Conservation (phyloP, 2,888 invertebrate genomes). For the Calliscelio sp. region DNA sequence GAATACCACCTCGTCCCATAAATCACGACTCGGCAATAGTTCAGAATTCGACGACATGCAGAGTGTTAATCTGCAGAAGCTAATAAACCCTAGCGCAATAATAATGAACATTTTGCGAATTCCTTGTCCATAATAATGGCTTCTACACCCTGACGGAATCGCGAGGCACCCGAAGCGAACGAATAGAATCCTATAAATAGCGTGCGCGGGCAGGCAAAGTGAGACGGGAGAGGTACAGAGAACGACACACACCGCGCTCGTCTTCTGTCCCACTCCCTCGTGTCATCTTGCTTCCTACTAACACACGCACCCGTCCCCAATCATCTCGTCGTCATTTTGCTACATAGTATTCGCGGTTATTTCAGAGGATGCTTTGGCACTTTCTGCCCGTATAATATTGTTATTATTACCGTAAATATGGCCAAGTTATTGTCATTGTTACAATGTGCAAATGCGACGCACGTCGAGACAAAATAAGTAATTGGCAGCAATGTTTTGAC, state of each 20-base stretch:
- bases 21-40: not conserved
- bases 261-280: conserved; percentile 70
- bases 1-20: not conserved
- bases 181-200: conserved; percentile 84
- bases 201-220: conserved; percentile 34
- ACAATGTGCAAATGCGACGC: conserved; percentile 65
- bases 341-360: conserved; percentile 80
- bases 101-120: conserved; percentile 83
- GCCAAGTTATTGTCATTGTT: conserved; percentile 69
- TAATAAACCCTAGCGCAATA: conserved; percentile 83
- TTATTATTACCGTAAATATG: conserved; percentile 69
- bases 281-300: conserved; percentile 72
- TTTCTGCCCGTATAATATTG: conserved; percentile 72
- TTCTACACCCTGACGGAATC: conserved; percentile 79
- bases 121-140: conserved; percentile 84
- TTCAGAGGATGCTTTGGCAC: conserved; percentile 79
- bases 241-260: conserved; percentile 57
- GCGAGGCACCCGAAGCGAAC: conserved; percentile 81
- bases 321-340: conserved; percentile 79
- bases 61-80: conserved; percentile 83
- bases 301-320: conserved; percentile 76
- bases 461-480: conserved; percentile 28
- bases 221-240: conserved; percentile 9
- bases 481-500: conserved; percentile 32
- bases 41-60: not conserved